These are phyloP conservation scores for Antennarius striatus DNA, from an alignment of 2,113 vertebrate genomes.

Conservation along the genomic window DNA sequence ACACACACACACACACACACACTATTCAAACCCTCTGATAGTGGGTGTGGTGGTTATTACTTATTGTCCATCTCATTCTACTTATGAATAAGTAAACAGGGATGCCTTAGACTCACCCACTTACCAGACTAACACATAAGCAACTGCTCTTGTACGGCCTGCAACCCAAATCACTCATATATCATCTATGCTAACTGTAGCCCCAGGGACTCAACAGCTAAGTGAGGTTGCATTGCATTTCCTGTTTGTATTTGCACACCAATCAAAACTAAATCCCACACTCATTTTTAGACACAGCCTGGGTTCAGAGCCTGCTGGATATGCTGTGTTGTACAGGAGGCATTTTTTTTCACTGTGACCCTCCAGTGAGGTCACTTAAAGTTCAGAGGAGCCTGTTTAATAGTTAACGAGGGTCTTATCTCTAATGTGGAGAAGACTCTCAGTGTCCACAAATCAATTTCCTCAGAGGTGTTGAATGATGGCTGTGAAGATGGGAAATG, in stretches of 20 bases:
- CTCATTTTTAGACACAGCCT: not conserved
- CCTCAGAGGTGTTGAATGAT: conserved; percentile 64
- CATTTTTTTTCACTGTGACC: conserved; percentile 30
- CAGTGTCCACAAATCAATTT: conserved; percentile 52
- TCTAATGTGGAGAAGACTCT: conserved; percentile 50
- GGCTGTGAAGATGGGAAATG: conserved; percentile 45
- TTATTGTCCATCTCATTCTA: conserved; percentile 57
- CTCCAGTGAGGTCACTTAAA: conserved; percentile 52
- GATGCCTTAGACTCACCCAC: conserved; percentile 46
- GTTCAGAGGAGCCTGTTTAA: conserved; percentile 60
- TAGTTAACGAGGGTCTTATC: conserved; percentile 62
- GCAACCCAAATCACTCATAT: conserved; percentile 7
- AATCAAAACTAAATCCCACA: too few species aligned
- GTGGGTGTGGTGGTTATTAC: conserved; percentile 45
- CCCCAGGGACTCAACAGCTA: conserved; percentile 44
- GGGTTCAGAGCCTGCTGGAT: not conserved
- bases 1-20: too few species aligned
- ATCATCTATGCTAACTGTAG: conserved; percentile 47
- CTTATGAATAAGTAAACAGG: conserved; percentile 73
- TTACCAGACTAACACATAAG: conserved; percentile 49
- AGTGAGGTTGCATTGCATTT: conserved; percentile 48
- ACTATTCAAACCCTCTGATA: conserved; percentile 29
- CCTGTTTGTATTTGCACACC: conserved; percentile 25
- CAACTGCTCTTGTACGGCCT: conserved; percentile 63
- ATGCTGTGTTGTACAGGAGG: not conserved